Percentiles rank a stretch among this genome's conserved stretches.
Evolutionary conservation across 2,113 vertebrate genomes (phyloP).

Genomic region (Daphoenositta chrysoptera): DNA sequence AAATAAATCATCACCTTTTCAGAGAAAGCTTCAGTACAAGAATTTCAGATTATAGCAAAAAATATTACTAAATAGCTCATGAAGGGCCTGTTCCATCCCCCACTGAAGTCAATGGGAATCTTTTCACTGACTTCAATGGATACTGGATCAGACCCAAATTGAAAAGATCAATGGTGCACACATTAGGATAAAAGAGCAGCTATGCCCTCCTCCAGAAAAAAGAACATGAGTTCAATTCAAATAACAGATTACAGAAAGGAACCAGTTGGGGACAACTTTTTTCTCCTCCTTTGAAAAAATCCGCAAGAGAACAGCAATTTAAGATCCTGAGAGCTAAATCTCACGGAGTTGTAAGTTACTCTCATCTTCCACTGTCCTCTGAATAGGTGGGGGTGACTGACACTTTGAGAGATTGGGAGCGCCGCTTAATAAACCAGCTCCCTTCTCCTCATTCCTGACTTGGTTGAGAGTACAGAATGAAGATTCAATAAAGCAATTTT

Average conservation of each 20-base stretch:
- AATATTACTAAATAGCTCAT: conserved; percentile 13
- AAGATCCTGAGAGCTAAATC: not conserved
- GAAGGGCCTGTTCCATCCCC: not conserved
- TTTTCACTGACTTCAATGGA: conserved; percentile 55
- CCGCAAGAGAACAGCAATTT: not conserved
- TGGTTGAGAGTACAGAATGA: not conserved
- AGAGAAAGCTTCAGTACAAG: conserved; percentile 28
- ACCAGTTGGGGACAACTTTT: not conserved
- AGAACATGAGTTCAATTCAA: conserved; percentile 16
- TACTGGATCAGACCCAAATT: conserved; percentile 30
- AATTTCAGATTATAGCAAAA: conserved; percentile 42
- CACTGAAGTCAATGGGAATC: conserved; percentile 38
- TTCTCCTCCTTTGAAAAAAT: conserved; percentile 11
- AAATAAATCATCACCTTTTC: conserved; percentile 56
- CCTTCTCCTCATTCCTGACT: not conserved
- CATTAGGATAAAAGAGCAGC: conserved; percentile 13
- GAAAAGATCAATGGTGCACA: conserved; percentile 28
- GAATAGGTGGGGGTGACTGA: conserved; percentile 5
- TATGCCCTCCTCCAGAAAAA: conserved; percentile 18
- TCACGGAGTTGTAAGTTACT: not conserved
- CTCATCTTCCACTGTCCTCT: not conserved
- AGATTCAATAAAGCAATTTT: not conserved
- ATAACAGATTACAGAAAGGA: conserved; percentile 23
- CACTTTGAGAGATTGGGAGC: not conserved
- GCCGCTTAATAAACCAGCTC: not conserved